These are phyloP conservation scores for Wiebesia pumilae DNA, from an alignment of 1,140 invertebrate species.

Conservation along the genomic window DNA sequence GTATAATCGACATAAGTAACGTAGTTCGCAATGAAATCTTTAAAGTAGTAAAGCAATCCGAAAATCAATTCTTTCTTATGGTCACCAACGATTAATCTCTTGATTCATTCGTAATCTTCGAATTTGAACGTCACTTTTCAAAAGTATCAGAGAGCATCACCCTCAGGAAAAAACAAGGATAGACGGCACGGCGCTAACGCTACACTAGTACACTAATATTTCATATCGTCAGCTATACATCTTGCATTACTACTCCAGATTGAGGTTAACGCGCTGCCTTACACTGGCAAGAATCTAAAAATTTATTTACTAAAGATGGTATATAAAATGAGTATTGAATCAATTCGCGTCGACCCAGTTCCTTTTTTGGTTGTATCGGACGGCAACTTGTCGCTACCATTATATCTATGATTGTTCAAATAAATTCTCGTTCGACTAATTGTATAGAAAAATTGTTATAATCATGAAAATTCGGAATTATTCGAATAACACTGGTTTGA, in stretches of 20 bases:
- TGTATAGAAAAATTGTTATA: no score
- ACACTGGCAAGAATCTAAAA: background rate
- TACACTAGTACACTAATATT: background rate
- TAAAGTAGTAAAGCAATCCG: background rate
- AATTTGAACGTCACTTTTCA: background rate
- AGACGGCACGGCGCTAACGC: background rate
- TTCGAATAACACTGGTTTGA: no score
- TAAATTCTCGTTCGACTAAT: no score
- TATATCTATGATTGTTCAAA: no score
- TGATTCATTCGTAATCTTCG: background rate
- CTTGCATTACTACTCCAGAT: background rate
- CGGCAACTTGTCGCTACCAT: background rate
- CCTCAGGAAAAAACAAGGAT: background rate
- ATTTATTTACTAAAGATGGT: background rate
- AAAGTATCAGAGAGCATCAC: background rate
- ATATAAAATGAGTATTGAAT: background rate
- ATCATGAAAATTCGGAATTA: no score
- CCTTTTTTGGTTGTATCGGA: background rate
- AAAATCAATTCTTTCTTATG: background rate
- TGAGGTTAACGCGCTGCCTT: background rate
- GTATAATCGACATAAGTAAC: background rate
- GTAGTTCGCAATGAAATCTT: background rate
- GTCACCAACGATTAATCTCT: background rate
- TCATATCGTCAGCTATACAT: no score
- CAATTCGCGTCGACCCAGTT: slow-evolving; percentile 19